Base-by-base conservation (phyloP, 2,888 invertebrate species). In the Onchidella celtica region DNA sequence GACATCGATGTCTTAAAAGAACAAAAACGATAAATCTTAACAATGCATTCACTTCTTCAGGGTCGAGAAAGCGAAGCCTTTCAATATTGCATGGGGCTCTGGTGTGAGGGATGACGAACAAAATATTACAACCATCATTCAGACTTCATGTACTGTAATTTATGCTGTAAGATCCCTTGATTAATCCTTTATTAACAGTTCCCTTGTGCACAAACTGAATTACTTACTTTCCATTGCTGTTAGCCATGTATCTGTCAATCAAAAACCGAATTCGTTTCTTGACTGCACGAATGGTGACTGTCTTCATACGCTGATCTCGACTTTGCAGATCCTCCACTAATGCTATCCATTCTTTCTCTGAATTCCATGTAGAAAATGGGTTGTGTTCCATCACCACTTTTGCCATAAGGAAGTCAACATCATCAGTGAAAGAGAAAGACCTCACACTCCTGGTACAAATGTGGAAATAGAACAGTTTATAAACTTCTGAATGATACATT, bases 361-460 rank as follows among this genome's bases (percentile, higher is more conserved):
- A 68, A 27, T 76, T 81, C 76, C 75, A 70, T 0, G 66, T n/a
- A n/a, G 59, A 36, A 61, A 81, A 81, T 36, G 81, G 81, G 40
- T 81, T 81, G 55, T 72, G 70, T n/a, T 76, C 65, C 57, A 76
- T 59, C 11, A 81, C 81, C 27, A 69, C 81, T 81, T 75, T 81
- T 0, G 81, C 76, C 47, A 81, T 81, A 24, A 76, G 74, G 9
- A 81, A 69, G 59, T 81, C 81, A 55, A 81, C n/a, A 61, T 81
- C 81, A 63, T 81, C 81, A n/a, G 81, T 63, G 72, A 81, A 81
- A 63, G 68, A 75, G 40, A 81, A 81, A 57, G 79, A 79, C 21
- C 79, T 9, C 3, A 79, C 79, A 66, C 72, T 79, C 66, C 79
- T 79, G 66, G 36, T 36, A 72, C 4, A 17, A 47, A 47, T 6